These are phyloP conservation scores for Ptiloglossa arizonensis DNA, from an alignment of 1,140 invertebrate genomes.

Conservation along the genomic window DNA sequence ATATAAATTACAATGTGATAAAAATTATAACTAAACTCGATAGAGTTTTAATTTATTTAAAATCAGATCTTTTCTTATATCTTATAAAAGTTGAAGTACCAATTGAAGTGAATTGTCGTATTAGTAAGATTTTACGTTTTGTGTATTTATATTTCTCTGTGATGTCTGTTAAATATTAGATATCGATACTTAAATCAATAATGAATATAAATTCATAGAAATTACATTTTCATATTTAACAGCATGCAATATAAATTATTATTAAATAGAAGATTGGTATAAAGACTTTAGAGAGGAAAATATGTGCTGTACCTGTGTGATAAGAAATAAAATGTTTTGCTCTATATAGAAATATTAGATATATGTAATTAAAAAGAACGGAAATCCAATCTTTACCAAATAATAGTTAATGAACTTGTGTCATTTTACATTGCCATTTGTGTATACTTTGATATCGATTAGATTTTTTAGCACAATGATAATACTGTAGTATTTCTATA, in stretches of 20 bases:
- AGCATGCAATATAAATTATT: slow-evolving; percentile 44
- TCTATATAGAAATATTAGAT: slow-evolving; percentile 32
- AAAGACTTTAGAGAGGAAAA: slow-evolving; percentile 42
- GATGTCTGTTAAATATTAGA: slow-evolving; percentile 32
- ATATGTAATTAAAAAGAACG: slow-evolving; percentile 26
- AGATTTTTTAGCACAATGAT: slow-evolving; percentile 24
- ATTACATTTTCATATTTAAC: slow-evolving; percentile 54
- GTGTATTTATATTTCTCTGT: neutral
- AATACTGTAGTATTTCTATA: slow-evolving; percentile 23
- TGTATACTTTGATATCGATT: slow-evolving; percentile 33
- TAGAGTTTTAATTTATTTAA: slow-evolving; percentile 9
- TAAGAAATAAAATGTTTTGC: slow-evolving; percentile 38
- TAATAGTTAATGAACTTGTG: slow-evolving; percentile 11
- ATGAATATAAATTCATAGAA: slow-evolving; percentile 32
- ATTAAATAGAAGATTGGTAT: slow-evolving; percentile 43
- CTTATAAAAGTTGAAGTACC: neutral
- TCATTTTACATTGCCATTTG: slow-evolving; percentile 33
- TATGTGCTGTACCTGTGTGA: slow-evolving; percentile 59
- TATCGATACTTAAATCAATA: slow-evolving; percentile 7
- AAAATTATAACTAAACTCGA: neutral
- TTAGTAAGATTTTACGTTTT: slow-evolving; percentile 7
- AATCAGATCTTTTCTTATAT: neutral
- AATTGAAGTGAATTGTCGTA: neutral
- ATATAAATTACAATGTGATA: neutral
- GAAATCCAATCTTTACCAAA: slow-evolving; percentile 18